Evolutionary conservation across 2,113 vertebrate genomes (phyloP).

Genomic region (Nansenia antarctica): DNA sequence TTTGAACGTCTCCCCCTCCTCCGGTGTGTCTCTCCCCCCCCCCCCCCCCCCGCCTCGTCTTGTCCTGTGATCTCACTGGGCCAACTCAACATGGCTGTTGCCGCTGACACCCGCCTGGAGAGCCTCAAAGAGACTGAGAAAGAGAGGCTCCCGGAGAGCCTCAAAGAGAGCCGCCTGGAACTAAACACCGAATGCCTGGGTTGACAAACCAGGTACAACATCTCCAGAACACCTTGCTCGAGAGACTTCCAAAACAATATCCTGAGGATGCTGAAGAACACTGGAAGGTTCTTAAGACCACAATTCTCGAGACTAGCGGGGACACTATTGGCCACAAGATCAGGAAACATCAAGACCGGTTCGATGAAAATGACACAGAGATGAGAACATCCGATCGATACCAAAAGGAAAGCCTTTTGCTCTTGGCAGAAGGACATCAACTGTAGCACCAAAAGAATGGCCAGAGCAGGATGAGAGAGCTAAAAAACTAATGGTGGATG

Average conservation of each 20-base stretch:
- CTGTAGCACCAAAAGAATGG: background rate
- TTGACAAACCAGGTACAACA: background rate
- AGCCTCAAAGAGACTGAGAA: too few relatives aligned
- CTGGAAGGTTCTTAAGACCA: too few relatives aligned
- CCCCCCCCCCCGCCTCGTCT: background rate
- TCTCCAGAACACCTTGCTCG: background rate
- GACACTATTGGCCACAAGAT: background rate
- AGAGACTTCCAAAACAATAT: background rate
- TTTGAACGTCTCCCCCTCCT: slow-evolving; percentile 5
- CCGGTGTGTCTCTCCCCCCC: slow-evolving; percentile 26
- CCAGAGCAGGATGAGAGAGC: background rate
- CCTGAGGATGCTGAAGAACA: too few relatives aligned
- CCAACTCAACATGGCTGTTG: slow-evolving; percentile 3
- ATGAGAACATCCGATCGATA: too few relatives aligned
- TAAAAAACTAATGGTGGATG: too few relatives aligned
- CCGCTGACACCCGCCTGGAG: too few relatives aligned
- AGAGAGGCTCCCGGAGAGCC: too few relatives aligned
- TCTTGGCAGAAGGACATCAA: background rate
- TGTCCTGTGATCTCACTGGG: slow-evolving; percentile 34
- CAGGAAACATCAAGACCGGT: too few relatives aligned
- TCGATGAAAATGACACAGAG: too few relatives aligned
- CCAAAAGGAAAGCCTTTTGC: background rate
- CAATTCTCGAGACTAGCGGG: background rate
- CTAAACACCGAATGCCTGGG: background rate
- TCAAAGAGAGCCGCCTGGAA: background rate